Conservation (phyloP, 1,140 invertebrate genomes). For the Penaeus japonicus region DNA sequence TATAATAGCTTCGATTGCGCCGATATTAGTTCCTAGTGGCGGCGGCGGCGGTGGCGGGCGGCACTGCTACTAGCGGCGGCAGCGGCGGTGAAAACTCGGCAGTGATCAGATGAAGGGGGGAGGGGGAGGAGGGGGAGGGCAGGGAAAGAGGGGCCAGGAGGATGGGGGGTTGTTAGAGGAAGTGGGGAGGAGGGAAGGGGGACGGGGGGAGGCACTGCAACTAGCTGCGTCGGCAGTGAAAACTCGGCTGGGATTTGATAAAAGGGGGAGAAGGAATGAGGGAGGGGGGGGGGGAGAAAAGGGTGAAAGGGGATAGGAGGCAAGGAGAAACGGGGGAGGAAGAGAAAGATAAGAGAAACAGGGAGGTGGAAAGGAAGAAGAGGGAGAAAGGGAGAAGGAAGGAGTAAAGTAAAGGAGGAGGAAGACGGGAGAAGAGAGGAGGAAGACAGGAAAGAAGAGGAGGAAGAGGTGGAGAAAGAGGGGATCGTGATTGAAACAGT, state of each 20-base stretch:
- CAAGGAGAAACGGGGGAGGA: not conserved
- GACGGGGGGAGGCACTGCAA: too few relatives aligned
- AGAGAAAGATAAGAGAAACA: not conserved
- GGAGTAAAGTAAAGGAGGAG: not conserved
- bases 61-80: too few relatives aligned
- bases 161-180: not conserved
- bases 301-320: not conserved
- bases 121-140: not conserved
- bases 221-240: too few relatives aligned
- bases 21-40: too few relatives aligned
- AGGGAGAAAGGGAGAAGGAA: not conserved
- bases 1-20: constrained; percentile 12
- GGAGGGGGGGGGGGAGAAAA: not conserved
- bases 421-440: not conserved
- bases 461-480: too few relatives aligned
- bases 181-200: too few relatives aligned
- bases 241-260: too few relatives aligned
- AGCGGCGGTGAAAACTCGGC: not conserved
- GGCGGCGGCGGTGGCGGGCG: too few relatives aligned
- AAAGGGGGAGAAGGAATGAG: not conserved
- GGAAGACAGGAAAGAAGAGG: not conserved
- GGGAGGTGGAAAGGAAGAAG: not conserved
- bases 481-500: too few relatives aligned
- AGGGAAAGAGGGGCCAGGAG: not conserved
- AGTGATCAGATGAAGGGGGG: not conserved